A percentile compares a stretch with the other conserved stretches of the same genome.
Evolutionary conservation across 2,888 invertebrate species (phyloP).

Genomic region (Hetaerina titia): DNA sequence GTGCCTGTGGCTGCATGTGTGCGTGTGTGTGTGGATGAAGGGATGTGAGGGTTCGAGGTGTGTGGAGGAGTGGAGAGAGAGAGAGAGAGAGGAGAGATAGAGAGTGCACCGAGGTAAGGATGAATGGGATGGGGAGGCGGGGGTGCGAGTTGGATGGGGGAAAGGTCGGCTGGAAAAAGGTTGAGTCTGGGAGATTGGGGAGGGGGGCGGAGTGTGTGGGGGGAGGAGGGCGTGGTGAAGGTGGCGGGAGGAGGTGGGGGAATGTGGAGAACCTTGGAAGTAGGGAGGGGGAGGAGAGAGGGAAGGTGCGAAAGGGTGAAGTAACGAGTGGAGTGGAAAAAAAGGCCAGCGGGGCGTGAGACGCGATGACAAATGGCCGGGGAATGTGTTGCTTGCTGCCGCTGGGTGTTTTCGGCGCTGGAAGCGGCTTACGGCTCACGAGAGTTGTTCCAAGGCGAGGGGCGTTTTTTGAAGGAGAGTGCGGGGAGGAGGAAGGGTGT

Average conservation of each 20-base stretch:
- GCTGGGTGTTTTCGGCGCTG: not conserved
- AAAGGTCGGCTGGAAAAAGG: not conserved
- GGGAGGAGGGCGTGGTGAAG: not conserved
- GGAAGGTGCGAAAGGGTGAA: slow-evolving; percentile 38
- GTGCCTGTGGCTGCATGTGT: not conserved
- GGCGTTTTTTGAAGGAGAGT: too few species aligned
- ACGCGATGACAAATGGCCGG: slow-evolving; percentile 48
- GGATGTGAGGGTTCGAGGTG: not conserved
- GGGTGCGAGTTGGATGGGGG: not conserved
- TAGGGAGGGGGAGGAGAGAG: not conserved
- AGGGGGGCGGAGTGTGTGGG: not conserved
- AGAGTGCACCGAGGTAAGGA: not conserved
- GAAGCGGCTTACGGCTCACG: not conserved
- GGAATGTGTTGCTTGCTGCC: slow-evolving; percentile 30
- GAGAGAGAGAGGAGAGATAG: not conserved
- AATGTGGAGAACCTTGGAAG: not conserved
- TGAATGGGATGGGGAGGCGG: not conserved
- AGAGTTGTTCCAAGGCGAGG: not conserved
- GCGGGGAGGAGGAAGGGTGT: too few species aligned
- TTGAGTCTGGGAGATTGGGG: not conserved
- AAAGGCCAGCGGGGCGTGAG: slow-evolving; percentile 10
- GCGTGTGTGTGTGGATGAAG: not conserved
- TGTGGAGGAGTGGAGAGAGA: not conserved
- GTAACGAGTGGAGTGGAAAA: slow-evolving; percentile 54
- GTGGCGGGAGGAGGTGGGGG: slow-evolving; percentile 5